Base-by-base conservation (phyloP, 2,113 vertebrate genomes). In the Galbula dea region DNA sequence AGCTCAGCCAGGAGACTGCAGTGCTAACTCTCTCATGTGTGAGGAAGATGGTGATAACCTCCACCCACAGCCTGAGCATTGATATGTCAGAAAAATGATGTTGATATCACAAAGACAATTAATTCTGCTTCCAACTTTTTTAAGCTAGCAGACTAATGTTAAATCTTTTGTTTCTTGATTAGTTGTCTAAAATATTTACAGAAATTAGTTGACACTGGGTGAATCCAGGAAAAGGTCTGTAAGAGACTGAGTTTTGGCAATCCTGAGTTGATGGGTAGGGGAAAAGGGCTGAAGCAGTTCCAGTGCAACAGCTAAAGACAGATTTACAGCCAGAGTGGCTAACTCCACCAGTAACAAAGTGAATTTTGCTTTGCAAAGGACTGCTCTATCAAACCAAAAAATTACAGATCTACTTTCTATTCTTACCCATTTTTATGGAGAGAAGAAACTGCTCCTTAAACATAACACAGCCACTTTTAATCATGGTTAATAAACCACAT, bases 381-480 rank as follows among this genome's bases (percentile, higher is more conserved):
- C 48, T 78, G 81, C 5, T 71, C n/a, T n/a, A 93, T 86, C 46
- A 73, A 93, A 68, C 13, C 37, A 76, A 69, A 79, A 75, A 41
- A 14, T 15, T 46, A 36, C 13, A 48, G 4, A 2, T 17, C 15
- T 32, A 62, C 89, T 87, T 76, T 87, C 81, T 65, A 61, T 75
- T 79, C 69, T 78, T 61, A 65, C 36, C 11, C 48, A 61, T 41
- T 88, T 79, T 75, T 76, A 81, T 18, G 57, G 52, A 34, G 21
- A 83, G 58, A 90, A 87, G 30, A 89, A 89, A 72, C 11, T 74
- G 32, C 36, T 84, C 75, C 86, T 68, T 89, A 84, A 89, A 72
- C 37, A 21, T 65, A 87, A 76, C 20, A 84, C 9, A 79, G 45
- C 10, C 87, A 61, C 21, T 65, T 81, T 82, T 79, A 94, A 86